phyloP scores from a whole-genome alignment of 2,888 invertebrate species.

The Kuschelorhynchus macadamiae region DNA sequence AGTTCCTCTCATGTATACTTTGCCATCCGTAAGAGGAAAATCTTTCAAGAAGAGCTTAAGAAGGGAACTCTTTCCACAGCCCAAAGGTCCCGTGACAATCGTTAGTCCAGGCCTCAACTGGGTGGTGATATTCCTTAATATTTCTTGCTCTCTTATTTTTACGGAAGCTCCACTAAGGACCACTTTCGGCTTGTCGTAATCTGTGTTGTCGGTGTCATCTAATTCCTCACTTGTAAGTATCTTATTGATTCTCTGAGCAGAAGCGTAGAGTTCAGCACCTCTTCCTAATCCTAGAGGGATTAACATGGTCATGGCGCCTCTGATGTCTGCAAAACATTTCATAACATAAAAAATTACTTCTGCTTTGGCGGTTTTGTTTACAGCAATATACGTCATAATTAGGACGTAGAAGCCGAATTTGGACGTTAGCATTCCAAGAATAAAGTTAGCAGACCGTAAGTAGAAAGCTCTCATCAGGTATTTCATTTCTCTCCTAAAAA shows the following conservation, averaged over 20 bases:
- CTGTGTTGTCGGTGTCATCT: conserved; percentile 48
- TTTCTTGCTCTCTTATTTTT: conserved; percentile 55
- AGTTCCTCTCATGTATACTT: conserved; percentile 68
- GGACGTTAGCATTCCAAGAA: conserved; percentile 58
- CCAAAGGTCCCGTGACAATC: conserved; percentile 77
- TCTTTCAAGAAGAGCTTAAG: conserved; percentile 67
- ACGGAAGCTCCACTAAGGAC: conserved; percentile 55
- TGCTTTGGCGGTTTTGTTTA: conserved; percentile 55
- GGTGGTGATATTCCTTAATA: conserved; percentile 68
- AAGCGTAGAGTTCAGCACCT: conserved; percentile 57
- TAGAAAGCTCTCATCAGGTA: conserved; percentile 53
- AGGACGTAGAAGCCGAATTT: conserved; percentile 58
- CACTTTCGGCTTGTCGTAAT: conserved; percentile 57
- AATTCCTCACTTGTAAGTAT: conserved; percentile 68
- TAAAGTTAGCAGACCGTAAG: conserved; percentile 58
- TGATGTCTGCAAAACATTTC: conserved; percentile 54
- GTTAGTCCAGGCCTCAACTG: conserved; percentile 68
- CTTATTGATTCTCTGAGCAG: conserved; percentile 55
- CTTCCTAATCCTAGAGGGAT: conserved; percentile 56
- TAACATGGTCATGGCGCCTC: conserved; percentile 50
- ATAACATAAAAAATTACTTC: conserved; percentile 58
- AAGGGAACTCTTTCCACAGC: conserved; percentile 74
- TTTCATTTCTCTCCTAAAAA: conserved; percentile 57
- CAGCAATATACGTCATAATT: conserved; percentile 57
- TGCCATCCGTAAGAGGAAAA: conserved; percentile 67